These are phyloP conservation scores for Monoplex corrugatus DNA, from an alignment of 2,888 invertebrate species.

Conservation along the genomic window DNA sequence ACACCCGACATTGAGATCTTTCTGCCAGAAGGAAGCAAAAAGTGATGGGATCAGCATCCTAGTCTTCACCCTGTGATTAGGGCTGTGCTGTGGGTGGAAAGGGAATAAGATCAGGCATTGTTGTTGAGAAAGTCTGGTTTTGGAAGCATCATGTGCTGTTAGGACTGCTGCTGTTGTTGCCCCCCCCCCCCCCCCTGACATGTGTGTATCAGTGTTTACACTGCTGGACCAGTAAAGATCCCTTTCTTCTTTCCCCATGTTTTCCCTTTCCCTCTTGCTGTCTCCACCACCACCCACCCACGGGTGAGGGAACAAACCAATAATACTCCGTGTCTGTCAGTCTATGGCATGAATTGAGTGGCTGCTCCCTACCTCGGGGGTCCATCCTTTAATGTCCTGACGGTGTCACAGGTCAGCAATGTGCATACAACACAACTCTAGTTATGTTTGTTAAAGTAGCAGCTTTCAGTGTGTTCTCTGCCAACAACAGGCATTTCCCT, in stretches of 20 bases:
- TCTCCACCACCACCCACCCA: not conserved
- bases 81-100: not conserved
- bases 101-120: not conserved
- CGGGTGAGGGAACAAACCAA: not conserved
- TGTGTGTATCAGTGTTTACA: not conserved
- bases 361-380: not conserved
- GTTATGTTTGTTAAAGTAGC: too few species aligned
- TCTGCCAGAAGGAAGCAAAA: constrained; percentile 56
- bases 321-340: not conserved
- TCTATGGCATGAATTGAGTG: not conserved
- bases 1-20: constrained; percentile 63
- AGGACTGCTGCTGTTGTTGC: too few species aligned
- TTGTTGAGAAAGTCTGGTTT: too few species aligned
- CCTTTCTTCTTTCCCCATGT: not conserved
- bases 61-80: not conserved
- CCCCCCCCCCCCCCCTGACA: not conserved
- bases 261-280: not conserved
- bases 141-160: too few species aligned
- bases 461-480: too few species aligned
- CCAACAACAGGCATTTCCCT: too few species aligned
- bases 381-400: not conserved
- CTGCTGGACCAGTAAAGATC: not conserved
- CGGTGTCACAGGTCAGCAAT: too few species aligned
- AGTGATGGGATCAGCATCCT: not conserved
- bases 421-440: too few species aligned